Evolutionary conservation across 2,113 vertebrate species (phyloP), one percentile per base, ranked within the genome.

Genomic region (Tonatia bakeri): DNA sequence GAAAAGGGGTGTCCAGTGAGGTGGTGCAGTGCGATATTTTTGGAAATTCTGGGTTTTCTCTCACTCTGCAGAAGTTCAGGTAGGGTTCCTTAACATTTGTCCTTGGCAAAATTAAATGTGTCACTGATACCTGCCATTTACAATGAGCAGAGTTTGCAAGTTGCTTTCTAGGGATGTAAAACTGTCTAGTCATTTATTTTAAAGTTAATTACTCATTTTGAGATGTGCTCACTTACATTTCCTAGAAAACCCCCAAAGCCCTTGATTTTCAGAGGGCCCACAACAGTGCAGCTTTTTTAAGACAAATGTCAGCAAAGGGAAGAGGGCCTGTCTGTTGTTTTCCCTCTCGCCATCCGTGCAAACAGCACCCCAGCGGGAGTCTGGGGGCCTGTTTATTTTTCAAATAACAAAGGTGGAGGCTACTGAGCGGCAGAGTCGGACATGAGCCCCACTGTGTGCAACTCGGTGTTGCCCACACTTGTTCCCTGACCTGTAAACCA

Each of bases 301-400:
- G 84, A 81, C 91, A 94, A 92, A 97, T 79, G 81, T 89, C 91
- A 91, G 69, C 65, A 15, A 47, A 86, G 76, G 67, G 61, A 90
- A 95, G 77, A 84, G 24, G 31, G n/a, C 19, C 75, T 54, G n/a
- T 9, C 84, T 43, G 4, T 67, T 94, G 50, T 90, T 92, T 80
- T 54, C 54, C 65, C 61, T 87, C 54, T 94, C 16, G 38, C 67
- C 13, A 0, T 20, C 36, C 87, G 50, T 64, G 73, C 87, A 92
- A 95, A 94, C 45, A 91, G 65, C 47, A 69, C 54, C 77, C 38
- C 50, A 13, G 61, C 0, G 2, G 56, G 73, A 52, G 47, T 72
- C 43, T 40, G 69, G 11, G 92, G 61, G 82, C 67, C 77, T 82
- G 20, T 79, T 82, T 90, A 52, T 70, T 80, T 96, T 93, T 80